phyloP scores from a whole-genome alignment of 2,113 vertebrate species.

The Thinocorus orbignyianus region DNA sequence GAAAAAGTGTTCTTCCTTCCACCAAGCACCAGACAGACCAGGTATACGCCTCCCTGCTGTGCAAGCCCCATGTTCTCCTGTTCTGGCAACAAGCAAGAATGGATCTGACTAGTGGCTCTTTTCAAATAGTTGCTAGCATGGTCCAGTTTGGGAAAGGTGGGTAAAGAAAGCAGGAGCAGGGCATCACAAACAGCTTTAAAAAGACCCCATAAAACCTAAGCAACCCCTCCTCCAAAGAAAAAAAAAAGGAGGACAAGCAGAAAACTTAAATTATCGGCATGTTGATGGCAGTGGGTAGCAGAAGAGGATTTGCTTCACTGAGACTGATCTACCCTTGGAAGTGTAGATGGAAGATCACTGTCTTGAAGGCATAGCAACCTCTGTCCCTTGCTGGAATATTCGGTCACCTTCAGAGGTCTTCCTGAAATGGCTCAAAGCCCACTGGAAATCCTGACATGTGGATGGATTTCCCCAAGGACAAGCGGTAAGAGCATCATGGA shows the following conservation, averaged over 20 bases:
- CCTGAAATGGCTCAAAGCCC: neutral
- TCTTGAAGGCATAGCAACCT: neutral
- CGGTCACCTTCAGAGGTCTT: neutral
- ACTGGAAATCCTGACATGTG: accelerated
- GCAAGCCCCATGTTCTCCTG: neutral
- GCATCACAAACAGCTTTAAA: neutral
- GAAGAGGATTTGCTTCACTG: neutral
- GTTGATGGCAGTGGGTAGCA: neutral
- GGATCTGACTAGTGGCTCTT: neutral
- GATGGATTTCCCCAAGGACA: neutral
- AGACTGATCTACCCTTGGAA: neutral
- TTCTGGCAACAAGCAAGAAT: neutral
- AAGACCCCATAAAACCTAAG: neutral
- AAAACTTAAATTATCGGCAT: neutral
- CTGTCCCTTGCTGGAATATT: neutral
- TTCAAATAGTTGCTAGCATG: neutral
- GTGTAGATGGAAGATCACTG: neutral
- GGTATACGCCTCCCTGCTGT: neutral
- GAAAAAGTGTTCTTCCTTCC: neutral
- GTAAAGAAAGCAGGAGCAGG: neutral
- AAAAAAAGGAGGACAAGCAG: neutral
- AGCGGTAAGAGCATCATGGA: accelerated
- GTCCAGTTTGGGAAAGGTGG: neutral
- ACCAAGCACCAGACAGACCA: neutral
- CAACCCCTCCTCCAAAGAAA: neutral